Percentiles rank a stretch among this genome's conserved stretches.
Evolutionary conservation across 2,888 invertebrate genomes (phyloP).

Genomic region (Pseudococcus jackbeardsleyi): DNA sequence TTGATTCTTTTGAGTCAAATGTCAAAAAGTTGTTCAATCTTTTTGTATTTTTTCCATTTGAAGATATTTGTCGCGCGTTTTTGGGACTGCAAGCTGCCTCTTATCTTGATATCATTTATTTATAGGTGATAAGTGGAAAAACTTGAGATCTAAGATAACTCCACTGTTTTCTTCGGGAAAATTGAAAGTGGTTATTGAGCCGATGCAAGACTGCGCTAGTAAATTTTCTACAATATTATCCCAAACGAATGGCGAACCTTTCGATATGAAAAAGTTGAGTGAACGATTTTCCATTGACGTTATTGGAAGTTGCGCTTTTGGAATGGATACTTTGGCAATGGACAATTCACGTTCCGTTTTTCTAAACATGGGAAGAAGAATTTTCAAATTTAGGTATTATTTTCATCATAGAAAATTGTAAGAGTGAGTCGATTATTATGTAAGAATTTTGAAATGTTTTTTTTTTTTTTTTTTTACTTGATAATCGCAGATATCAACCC

Average conservation of each 20-base stretch:
- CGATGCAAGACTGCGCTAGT: background rate
- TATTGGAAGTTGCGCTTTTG: conserved; percentile 8
- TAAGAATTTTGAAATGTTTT: too few relatives aligned
- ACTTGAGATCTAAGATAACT: background rate
- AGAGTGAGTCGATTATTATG: too few relatives aligned
- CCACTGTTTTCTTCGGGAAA: background rate
- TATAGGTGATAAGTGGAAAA: background rate
- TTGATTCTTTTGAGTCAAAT: too few relatives aligned
- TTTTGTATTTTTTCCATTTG: too few relatives aligned
- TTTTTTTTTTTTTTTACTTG: too few relatives aligned
- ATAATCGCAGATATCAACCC: background rate
- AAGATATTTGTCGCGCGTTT: too few relatives aligned
- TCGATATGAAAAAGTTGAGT: background rate
- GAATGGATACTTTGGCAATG: background rate
- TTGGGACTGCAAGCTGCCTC: too few relatives aligned
- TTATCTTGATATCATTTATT: background rate
- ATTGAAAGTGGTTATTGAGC: background rate
- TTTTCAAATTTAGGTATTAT: background rate
- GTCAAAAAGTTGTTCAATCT: too few relatives aligned
- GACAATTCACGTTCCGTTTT: background rate
- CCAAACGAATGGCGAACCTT: background rate
- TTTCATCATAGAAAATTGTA: background rate
- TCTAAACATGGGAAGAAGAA: background rate
- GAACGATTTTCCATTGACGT: background rate
- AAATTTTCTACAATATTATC: background rate